phyloP scores from a whole-genome alignment of 2,113 vertebrate species.

The Petaurus breviceps region DNA sequence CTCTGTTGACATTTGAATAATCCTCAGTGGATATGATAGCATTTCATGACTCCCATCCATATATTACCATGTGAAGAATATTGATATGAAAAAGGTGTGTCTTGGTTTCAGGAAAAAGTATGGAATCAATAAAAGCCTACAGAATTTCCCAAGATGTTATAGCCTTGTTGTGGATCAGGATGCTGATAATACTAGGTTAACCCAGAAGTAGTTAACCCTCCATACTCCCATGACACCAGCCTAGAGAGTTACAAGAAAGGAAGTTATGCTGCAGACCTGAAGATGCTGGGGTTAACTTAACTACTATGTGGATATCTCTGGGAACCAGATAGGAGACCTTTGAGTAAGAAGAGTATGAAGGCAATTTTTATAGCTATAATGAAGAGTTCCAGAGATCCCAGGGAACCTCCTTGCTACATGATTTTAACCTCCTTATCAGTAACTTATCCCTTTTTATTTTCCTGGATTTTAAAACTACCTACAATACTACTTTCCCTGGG shows the following conservation, averaged over 20 bases:
- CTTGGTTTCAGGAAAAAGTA: background rate
- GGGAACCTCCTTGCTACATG: no score
- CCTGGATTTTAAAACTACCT: no score
- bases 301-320: background rate
- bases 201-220: background rate
- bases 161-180: background rate
- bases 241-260: background rate
- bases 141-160: background rate
- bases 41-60: background rate
- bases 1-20: background rate
- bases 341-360: no score
- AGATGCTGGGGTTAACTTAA: background rate
- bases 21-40: background rate
- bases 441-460: background rate
- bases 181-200: background rate
- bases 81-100: background rate
- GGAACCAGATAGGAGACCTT: background rate
- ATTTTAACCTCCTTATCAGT: background rate
- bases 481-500: background rate
- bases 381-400: no score
- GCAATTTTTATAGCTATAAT: background rate
- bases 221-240: background rate
- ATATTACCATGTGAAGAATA: background rate
- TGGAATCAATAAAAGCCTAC: background rate
- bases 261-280: background rate